phyloP scores from a whole-genome alignment of 2,888 invertebrate species.

The Nephrotoma flavescens region DNA sequence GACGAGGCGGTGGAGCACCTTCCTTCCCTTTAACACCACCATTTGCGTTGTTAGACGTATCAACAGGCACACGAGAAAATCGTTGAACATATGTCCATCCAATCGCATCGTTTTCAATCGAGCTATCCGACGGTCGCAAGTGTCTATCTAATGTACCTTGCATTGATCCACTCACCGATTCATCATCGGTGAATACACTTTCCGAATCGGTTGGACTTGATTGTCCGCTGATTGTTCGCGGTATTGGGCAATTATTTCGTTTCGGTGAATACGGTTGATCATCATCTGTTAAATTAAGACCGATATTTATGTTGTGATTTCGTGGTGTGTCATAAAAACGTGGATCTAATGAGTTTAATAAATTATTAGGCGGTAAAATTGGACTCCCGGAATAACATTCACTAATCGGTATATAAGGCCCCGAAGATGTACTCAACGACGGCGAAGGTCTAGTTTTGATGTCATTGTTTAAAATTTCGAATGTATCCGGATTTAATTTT shows the following conservation, averaged over 20 bases:
- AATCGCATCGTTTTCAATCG: constrained; percentile 39
- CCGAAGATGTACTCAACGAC: constrained; percentile 50
- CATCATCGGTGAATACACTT: constrained; percentile 55
- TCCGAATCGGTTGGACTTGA: constrained; percentile 52
- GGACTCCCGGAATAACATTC: constrained; percentile 78
- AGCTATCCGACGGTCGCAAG: constrained; percentile 39
- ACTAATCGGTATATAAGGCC: constrained; percentile 83
- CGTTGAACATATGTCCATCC: constrained; percentile 40
- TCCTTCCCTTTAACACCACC: constrained; percentile 19
- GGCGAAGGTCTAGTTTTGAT: constrained; percentile 41
- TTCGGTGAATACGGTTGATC: constrained; percentile 33
- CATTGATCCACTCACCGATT: constrained; percentile 36
- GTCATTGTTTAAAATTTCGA: constrained; percentile 5
- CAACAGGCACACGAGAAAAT: constrained; percentile 37
- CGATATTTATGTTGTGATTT: constrained; percentile 29
- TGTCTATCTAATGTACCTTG: constrained; percentile 29
- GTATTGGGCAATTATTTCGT: constrained; percentile 26
- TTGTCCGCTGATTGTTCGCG: constrained; percentile 20
- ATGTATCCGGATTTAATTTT: constrained; percentile 17
- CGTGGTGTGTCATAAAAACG: constrained; percentile 37
- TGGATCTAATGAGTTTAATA: constrained; percentile 35
- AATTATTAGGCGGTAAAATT: constrained; percentile 25
- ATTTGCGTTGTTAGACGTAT: constrained; percentile 14
- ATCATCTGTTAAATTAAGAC: constrained; percentile 28
- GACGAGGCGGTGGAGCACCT: constrained; percentile 51